Base-by-base conservation (phyloP, 2,113 vertebrate species). In the Crypturellus undulatus region DNA sequence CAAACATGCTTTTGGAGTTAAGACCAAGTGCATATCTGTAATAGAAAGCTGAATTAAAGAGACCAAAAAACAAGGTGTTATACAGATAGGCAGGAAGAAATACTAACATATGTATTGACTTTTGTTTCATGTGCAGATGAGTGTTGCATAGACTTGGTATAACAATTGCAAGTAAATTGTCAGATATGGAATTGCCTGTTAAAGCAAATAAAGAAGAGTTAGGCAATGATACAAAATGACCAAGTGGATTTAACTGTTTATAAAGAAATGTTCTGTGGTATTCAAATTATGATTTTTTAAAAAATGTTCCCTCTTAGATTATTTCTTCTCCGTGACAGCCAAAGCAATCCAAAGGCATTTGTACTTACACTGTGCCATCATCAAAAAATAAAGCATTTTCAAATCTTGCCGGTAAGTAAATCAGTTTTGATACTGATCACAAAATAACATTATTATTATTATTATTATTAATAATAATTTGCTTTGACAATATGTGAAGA, bases 311-410 rank as follows among this genome's bases (percentile, higher is more conserved):
- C 54, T 92, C 59, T 36, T 92, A 99, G 99, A 96, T 98, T 99
- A 89, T 99, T 99, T 96, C 98, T 99, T 77, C 98, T 99, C 56
- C 98, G 99, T 94, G 99, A 99, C 97, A 99, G 99, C 97, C 99
- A 99, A 98, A 99, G 99, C 96, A 99, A 99, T 95, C 99, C 99
- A 97, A 99, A 99, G 98, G 98, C 99, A 8, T 99, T 99, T 97
- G 99, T 99, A 82, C 99, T 99, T 96, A 99, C 99, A 3, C 97
- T 99, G 97, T 99, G 99, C 98, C 99, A 99, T 97, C 99, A 99
- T 97, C 99, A 99, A 98, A 99, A 99, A 97, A 99, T 99, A 94
- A 99, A 99, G 96, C 99, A 99, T 97, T 99, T 99, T 98, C 99
- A 99, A 97, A 99, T 99, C 93, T 96, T 99, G 94, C 99, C 99